phyloP scores from a whole-genome alignment of 2,888 invertebrate genomes.

The Therioaphis trifolii region DNA sequence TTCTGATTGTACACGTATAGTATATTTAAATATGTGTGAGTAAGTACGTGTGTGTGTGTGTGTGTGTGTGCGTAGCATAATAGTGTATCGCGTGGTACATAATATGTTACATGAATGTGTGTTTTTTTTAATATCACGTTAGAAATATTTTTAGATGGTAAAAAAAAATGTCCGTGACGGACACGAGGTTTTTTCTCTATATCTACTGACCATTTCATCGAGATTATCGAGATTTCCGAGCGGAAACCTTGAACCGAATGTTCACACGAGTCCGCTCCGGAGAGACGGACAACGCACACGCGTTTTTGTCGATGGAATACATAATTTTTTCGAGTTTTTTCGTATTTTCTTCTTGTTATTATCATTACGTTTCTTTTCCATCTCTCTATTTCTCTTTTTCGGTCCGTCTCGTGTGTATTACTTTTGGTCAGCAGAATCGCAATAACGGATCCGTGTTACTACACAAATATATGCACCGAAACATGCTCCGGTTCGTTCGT shows the following conservation, averaged over 20 bases:
- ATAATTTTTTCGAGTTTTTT: conserved; percentile 39
- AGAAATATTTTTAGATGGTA: conserved; percentile 52
- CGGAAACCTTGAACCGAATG: conserved; percentile 60
- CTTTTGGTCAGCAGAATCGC: conserved; percentile 4
- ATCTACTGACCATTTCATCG: conserved; percentile 30
- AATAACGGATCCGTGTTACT: conserved; percentile 39
- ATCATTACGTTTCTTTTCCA: neutral
- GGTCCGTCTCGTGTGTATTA: neutral
- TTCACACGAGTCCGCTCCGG: conserved; percentile 54
- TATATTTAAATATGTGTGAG: neutral
- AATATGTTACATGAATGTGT: neutral
- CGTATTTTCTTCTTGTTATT: conserved; percentile 1
- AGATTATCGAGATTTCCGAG: conserved; percentile 58
- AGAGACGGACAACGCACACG: conserved; percentile 43
- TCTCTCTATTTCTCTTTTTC: neutral
- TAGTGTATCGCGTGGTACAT: neutral
- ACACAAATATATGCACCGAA: neutral
- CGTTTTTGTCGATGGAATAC: conserved; percentile 47
- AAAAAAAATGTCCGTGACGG: conserved; percentile 56
- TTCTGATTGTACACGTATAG: conserved; percentile 9
- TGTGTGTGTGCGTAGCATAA: too few species aligned
- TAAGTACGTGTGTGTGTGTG: neutral
- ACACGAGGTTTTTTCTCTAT: conserved; percentile 18
- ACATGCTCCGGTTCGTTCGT: conserved; percentile 9
- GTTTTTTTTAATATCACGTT: conserved; percentile 41